Conservation (phyloP, 2,888 invertebrate species). For the Carterocephalus palaemon region DNA sequence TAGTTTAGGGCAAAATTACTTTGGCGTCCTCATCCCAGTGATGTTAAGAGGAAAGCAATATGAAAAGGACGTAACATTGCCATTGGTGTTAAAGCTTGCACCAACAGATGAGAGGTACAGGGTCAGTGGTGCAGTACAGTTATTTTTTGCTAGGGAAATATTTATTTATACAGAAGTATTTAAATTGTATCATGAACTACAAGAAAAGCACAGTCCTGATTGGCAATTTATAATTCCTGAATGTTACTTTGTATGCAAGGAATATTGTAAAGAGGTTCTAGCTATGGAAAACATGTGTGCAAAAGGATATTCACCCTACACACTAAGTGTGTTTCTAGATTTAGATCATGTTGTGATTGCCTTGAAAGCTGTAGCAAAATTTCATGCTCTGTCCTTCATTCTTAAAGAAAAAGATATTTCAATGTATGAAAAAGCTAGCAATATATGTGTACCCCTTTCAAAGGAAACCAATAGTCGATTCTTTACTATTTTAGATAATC, state of each 20-base stretch:
- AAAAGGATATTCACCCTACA: conserved; percentile 49
- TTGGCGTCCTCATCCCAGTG: conserved; percentile 60
- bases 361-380: conserved; percentile 52
- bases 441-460: conserved; percentile 53
- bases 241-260: conserved; percentile 51
- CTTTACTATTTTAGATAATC: conserved; percentile 54
- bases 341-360: conserved; percentile 51
- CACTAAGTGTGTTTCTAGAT: conserved; percentile 48
- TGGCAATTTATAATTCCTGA: conserved; percentile 45
- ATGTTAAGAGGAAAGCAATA: conserved; percentile 41
- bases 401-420: conserved; percentile 40
- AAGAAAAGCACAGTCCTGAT: conserved; percentile 30
- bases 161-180: conserved; percentile 56
- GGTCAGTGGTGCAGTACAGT: conserved; percentile 61
- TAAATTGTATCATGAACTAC: conserved; percentile 44
- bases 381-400: conserved; percentile 63
- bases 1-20: conserved; percentile 63
- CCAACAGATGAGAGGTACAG: conserved; percentile 62
- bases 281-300: conserved; percentile 59
- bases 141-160: conserved; percentile 60
- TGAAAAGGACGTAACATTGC: conserved; percentile 34
- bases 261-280: conserved; percentile 58
- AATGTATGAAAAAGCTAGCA: conserved; percentile 43
- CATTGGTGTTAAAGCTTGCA: conserved; percentile 60
- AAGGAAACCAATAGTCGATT: conserved; percentile 50